Evolutionary conservation across 2,797 vertebrate species (phyloP).

Genomic region (Centroberyx gerrardi): DNA sequence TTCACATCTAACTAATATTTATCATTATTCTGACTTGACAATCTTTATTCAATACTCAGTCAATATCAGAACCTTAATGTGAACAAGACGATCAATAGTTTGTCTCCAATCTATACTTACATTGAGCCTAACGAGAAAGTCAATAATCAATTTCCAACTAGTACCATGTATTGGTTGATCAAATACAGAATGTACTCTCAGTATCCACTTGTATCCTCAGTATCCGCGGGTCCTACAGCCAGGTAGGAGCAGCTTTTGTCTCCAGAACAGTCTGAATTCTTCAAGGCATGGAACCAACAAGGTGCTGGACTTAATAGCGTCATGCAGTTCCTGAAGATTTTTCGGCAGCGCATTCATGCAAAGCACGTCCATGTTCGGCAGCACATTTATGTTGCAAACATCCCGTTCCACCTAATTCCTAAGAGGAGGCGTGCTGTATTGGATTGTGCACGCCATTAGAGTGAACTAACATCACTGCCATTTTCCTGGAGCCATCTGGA

Average conservation of each 20-base stretch:
- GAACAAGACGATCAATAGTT: not conserved
- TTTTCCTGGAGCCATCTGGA: not conserved
- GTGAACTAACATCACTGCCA: conserved; percentile 11
- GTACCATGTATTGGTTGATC: not conserved
- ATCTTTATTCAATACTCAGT: not conserved
- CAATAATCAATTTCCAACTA: conserved; percentile 14
- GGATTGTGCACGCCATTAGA: conserved; percentile 8
- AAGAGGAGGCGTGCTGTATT: not conserved
- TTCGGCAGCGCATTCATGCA: conserved; percentile 1
- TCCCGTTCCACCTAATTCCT: conserved; percentile 1
- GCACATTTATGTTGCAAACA: conserved; percentile 15
- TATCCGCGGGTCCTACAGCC: not conserved
- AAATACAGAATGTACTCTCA: not conserved
- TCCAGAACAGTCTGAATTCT: not conserved
- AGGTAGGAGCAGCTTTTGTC: not conserved
- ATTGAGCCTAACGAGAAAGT: conserved; percentile 17
- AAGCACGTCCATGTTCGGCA: not conserved
- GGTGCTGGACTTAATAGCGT: not conserved
- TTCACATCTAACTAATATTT: not conserved
- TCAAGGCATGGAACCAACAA: conserved; percentile 1
- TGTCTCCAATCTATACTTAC: not conserved
- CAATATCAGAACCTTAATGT: not conserved
- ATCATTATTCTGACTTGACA: not conserved
- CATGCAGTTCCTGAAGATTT: conserved; percentile 8
- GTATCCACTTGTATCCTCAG: not conserved